Percentiles rank a stretch among this genome's conserved stretches.
Evolutionary conservation across 1,140 invertebrate genomes (phyloP).

Genomic region (Ridgeia piscesae): DNA sequence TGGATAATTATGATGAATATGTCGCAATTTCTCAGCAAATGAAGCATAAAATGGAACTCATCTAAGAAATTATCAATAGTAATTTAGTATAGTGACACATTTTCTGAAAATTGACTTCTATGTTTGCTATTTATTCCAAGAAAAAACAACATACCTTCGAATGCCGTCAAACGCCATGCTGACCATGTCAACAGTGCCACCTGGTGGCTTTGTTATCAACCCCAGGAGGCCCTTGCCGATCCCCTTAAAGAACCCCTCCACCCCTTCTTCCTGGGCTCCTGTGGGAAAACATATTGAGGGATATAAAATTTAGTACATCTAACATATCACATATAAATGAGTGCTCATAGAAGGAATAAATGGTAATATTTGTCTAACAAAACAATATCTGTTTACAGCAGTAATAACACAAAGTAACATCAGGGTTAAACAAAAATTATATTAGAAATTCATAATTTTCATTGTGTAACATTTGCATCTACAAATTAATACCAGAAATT

Average conservation of each 20-base stretch:
- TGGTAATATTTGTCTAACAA: too few species aligned
- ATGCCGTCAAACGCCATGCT: slow-evolving; percentile 71
- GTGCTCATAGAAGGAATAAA: too few species aligned
- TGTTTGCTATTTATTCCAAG: slow-evolving; percentile 15
- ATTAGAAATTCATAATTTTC: too few species aligned
- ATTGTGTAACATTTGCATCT: too few species aligned
- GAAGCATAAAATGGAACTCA: neutral
- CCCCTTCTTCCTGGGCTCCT: slow-evolving; percentile 70
- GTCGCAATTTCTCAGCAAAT: neutral
- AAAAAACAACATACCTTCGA: slow-evolving; percentile 59
- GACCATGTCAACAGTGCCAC: slow-evolving; percentile 65
- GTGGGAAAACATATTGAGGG: slow-evolving; percentile 27
- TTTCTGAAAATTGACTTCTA: neutral
- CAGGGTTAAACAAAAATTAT: too few species aligned
- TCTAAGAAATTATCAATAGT: neutral
- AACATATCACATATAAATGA: neutral
- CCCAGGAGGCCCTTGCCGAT: slow-evolving; percentile 67
- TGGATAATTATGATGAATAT: neutral
- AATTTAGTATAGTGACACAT: neutral
- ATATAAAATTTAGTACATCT: neutral
- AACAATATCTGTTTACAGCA: too few species aligned
- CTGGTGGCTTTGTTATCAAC: slow-evolving; percentile 66
- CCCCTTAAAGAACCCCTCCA: slow-evolving; percentile 71
- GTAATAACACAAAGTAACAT: too few species aligned
- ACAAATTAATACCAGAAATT: too few species aligned